Evolutionary conservation across 2,113 vertebrate genomes (phyloP), one percentile per base, ranked within the genome.

Genomic region (Numenius arquata): DNA sequence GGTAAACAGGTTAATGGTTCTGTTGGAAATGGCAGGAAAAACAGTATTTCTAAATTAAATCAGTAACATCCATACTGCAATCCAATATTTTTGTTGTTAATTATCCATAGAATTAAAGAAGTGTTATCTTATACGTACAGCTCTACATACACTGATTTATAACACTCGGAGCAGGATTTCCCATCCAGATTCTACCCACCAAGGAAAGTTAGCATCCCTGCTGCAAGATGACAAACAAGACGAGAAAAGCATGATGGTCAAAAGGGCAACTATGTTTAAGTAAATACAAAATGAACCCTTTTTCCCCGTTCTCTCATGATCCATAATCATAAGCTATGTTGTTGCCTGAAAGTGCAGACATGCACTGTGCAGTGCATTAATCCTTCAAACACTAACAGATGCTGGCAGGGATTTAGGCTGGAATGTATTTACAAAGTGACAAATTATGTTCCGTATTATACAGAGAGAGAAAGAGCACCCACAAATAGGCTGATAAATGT

Each of bases 401-500:
- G 98, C 97, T 98, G 98, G 98, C 98, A 98, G 98, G 97, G 98
- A 98, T 98, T 98, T 98, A 98, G 98, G 97, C 97, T 97, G 97
- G 98, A 98, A 98, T 98, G 98, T 98, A 98, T 98, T 98, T 98
- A 98, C 98, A 98, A 98, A 98, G 98, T 98, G 98, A 98, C 98
- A 98, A 99, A 98, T 98, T 98, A 99, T 98, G 98, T 98, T 98
- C 98, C 75, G 88, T 98, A 97, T 98, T 98, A 98, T 88, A 98
- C 89, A 96, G 85, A 98, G 97, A 98, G 97, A 98, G 98, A 98
- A 98, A 98, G 97, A 98, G 98, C 97, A 97, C 98, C 98, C 98
- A 99, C 98, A 98, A 98, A 98, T 98, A 95, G 98, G 98, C 98
- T 99, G 99, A 99, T 99, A 98, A 99, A 99, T 99, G 98, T 98